Conservation (phyloP, 1,140 invertebrate species). For the Sminthurides bifidus region DNA sequence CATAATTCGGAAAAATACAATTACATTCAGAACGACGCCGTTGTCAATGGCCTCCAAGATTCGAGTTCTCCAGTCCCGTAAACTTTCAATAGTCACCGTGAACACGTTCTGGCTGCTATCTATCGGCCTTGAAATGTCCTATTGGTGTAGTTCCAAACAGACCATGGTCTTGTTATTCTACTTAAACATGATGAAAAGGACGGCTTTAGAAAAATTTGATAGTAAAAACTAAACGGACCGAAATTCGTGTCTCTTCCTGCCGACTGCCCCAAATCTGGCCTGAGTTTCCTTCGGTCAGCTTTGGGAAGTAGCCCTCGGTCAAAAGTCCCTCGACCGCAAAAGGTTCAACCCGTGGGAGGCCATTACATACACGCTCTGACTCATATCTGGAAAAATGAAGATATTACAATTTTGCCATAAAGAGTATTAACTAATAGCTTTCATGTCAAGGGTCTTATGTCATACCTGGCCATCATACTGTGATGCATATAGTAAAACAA, state of each 20-base stretch:
- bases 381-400: slow-evolving; percentile 32
- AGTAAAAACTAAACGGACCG: slow-evolving; percentile 11
- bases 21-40: slow-evolving; percentile 41
- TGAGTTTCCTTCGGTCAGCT: slow-evolving; percentile 26
- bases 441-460: not conserved
- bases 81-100: too few relatives aligned
- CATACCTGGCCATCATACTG: not conserved
- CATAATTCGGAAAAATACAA: too few relatives aligned
- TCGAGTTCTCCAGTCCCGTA: too few relatives aligned
- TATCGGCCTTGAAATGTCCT: too few relatives aligned
- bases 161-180: slow-evolving; percentile 11
- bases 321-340: slow-evolving; percentile 19
- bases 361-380: slow-evolving; percentile 32
- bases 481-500: too few relatives aligned
- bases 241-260: slow-evolving; percentile 21
- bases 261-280: slow-evolving; percentile 23
- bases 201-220: not conserved
- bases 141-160: slow-evolving; percentile 20
- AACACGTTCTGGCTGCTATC: too few relatives aligned
- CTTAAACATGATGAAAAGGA: slow-evolving; percentile 8
- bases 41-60: slow-evolving; percentile 60
- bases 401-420: not conserved
- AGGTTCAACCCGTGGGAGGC: slow-evolving; percentile 22
- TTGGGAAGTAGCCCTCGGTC: slow-evolving; percentile 32
- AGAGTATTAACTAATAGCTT: not conserved